Evolutionary conservation across 2,113 vertebrate species (phyloP).

Genomic region (Pristiophorus japonicus): DNA sequence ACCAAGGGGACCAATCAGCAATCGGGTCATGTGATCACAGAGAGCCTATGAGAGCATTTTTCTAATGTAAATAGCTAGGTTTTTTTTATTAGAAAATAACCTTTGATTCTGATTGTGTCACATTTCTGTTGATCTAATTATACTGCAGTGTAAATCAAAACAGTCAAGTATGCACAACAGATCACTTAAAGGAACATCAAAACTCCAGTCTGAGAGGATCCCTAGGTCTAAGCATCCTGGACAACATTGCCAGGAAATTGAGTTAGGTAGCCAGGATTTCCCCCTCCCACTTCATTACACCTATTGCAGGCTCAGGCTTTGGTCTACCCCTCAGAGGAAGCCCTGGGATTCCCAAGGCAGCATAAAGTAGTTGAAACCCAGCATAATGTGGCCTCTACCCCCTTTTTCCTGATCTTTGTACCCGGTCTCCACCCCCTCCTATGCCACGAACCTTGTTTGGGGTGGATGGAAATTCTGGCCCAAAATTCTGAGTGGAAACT

Average conservation of each 20-base stretch:
- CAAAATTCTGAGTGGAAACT: neutral
- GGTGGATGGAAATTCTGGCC: neutral
- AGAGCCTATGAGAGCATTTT: no score
- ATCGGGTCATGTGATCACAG: no score
- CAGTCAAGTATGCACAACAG: neutral
- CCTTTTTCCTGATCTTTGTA: neutral
- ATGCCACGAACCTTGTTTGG: neutral
- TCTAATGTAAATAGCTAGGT: no score
- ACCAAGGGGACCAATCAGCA: no score
- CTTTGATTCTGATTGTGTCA: no score
- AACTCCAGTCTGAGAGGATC: neutral
- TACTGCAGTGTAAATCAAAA: neutral
- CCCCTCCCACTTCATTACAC: neutral
- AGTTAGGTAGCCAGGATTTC: neutral
- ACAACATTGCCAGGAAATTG: neutral
- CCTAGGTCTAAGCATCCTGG: neutral
- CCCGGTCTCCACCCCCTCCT: neutral
- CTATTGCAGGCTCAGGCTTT: neutral
- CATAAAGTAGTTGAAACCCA: neutral
- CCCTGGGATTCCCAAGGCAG: neutral
- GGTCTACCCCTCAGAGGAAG: neutral
- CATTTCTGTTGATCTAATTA: neutral
- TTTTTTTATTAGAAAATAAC: no score
- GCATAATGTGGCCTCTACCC: neutral
- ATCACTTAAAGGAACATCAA: neutral